Conservation (phyloP, 2,113 vertebrate genomes). For the Girardinichthys multiradiatus region DNA sequence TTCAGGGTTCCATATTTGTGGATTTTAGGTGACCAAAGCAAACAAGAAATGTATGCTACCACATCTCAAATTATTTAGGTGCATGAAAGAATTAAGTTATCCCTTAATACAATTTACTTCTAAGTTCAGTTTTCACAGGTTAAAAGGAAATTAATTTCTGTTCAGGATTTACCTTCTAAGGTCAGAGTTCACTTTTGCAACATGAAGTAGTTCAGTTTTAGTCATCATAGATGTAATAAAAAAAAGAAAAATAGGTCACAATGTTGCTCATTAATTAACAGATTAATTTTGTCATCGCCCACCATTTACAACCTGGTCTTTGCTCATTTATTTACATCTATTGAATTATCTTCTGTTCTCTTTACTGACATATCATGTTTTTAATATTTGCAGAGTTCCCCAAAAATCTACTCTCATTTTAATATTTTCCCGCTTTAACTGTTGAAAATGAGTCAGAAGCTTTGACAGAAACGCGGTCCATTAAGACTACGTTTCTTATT, state of each 20-base stretch:
- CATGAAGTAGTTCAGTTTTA: not conserved
- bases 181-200: not conserved
- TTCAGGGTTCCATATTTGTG: not conserved
- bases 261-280: not conserved
- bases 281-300: not conserved
- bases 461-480: not conserved
- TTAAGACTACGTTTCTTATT: not conserved
- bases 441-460: not conserved
- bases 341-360: too few species aligned
- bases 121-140: not conserved
- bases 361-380: too few species aligned
- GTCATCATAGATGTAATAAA: not conserved
- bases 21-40: not conserved
- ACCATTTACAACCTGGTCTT: not conserved
- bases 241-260: not conserved
- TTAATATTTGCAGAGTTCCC: too few species aligned
- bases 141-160: not conserved
- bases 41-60: not conserved
- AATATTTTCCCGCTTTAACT: too few species aligned
- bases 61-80: not conserved
- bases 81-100: not conserved
- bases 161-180: not conserved
- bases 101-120: too few species aligned
- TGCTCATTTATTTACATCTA: not conserved
- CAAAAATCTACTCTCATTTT: too few species aligned